These are phyloP conservation scores for Troilus luridus DNA, from an alignment of 2,888 invertebrate species.

Conservation along the genomic window DNA sequence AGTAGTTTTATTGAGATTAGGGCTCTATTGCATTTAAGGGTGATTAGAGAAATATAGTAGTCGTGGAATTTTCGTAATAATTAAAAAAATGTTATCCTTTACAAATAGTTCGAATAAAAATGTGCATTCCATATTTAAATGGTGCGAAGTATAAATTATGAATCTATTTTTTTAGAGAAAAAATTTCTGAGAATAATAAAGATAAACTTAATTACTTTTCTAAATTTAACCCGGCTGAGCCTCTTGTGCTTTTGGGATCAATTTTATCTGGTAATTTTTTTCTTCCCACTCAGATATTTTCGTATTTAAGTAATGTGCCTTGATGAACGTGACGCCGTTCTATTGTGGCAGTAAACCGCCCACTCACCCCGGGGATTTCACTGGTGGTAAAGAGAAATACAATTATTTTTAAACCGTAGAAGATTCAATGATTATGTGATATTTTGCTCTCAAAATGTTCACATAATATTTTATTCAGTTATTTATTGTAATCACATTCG, in stretches of 20 bases:
- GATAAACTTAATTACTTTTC: neutral
- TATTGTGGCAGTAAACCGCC: neutral
- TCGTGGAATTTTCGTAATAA: no score
- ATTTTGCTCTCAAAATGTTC: neutral
- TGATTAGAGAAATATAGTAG: no score
- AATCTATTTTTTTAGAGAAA: neutral
- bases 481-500: neutral
- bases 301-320: neutral
- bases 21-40: no score
- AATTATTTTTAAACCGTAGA: neutral
- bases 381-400: neutral
- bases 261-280: neutral
- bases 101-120: no score
- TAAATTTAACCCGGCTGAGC: neutral
- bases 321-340: neutral
- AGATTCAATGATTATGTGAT: no score
- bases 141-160: no score
- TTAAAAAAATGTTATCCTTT: no score
- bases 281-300: neutral
- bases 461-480: neutral
- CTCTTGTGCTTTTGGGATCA: neutral
- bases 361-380: neutral
- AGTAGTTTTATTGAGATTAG: no score
- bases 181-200: neutral
- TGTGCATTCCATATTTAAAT: no score